These are phyloP conservation scores for Scaptomyza tumidula DNA, from an alignment of 2,888 invertebrate genomes.

Conservation along the genomic window DNA sequence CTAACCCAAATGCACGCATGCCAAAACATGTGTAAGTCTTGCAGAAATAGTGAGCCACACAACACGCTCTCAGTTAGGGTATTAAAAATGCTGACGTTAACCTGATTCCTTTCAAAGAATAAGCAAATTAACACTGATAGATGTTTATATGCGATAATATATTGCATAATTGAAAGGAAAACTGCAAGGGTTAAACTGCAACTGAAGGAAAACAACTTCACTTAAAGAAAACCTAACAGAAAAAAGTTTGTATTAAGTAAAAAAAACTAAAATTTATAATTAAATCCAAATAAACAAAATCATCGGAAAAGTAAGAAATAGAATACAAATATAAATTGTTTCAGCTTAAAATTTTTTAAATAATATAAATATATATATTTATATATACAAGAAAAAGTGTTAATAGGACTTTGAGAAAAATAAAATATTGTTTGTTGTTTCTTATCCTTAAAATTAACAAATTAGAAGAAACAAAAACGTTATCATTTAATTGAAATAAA, in stretches of 20 bases:
- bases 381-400: too few relatives aligned
- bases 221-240: too few relatives aligned
- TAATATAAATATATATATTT: too few relatives aligned
- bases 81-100: constrained; percentile 21
- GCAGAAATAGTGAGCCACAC: constrained; percentile 28
- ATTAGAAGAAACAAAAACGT: background rate
- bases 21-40: constrained; percentile 49
- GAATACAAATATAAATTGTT: too few relatives aligned
- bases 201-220: background rate
- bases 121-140: constrained; percentile 32
- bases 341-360: too few relatives aligned
- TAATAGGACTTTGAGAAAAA: too few relatives aligned
- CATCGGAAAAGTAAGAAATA: too few relatives aligned
- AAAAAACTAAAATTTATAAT: background rate
- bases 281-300: too few relatives aligned
- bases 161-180: background rate
- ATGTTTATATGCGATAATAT: constrained; percentile 1
- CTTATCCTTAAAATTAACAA: too few relatives aligned
- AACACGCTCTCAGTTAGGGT: constrained; percentile 29
- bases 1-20: constrained; percentile 27
- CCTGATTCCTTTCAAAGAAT: constrained; percentile 18
- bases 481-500: background rate
- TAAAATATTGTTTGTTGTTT: too few relatives aligned
- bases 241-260: background rate
- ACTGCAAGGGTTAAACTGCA: background rate